A percentile compares a stretch with the other conserved stretches of the same genome.
Conservation (phyloP, 2,113 vertebrate genomes). For the Calypte anna region DNA sequence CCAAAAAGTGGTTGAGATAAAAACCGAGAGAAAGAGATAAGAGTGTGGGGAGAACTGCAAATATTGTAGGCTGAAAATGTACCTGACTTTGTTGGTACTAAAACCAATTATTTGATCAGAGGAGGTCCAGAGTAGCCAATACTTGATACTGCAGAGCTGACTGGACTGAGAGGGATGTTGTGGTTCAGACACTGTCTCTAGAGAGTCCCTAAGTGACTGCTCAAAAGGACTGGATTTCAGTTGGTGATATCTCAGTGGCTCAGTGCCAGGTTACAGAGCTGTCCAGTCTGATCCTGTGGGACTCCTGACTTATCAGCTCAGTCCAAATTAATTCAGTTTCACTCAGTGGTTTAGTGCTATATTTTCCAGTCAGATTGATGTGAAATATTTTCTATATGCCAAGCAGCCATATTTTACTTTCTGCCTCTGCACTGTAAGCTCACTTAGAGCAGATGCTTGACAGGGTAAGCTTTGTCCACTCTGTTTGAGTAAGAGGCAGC, state of each 20-base stretch:
- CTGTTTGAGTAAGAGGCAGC: not conserved
- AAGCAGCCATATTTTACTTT: conserved; percentile 14
- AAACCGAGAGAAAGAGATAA: not conserved
- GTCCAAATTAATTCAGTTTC: not conserved
- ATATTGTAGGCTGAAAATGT: not conserved
- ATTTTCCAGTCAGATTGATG: not conserved
- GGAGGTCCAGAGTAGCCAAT: not conserved
- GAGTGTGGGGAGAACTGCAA: not conserved
- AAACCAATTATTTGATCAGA: not conserved
- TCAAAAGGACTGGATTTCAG: not conserved
- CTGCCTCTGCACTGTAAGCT: not conserved
- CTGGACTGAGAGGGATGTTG: not conserved
- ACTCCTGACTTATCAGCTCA: not conserved
- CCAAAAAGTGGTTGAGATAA: no score
- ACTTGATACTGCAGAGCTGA: not conserved
- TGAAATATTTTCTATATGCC: not conserved
- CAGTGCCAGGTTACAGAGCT: not conserved
- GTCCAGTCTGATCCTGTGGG: not conserved
- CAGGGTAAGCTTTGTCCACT: not conserved
- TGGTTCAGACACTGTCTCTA: not conserved
- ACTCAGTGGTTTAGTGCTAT: not conserved
- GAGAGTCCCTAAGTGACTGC: not conserved
- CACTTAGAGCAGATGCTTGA: not conserved
- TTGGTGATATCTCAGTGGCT: not conserved
- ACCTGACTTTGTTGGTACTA: not conserved